Percentiles rank a stretch among this genome's conserved stretches.
phyloP scores from a whole-genome alignment of 2,797 vertebrate species.

The Myotis vivesi region DNA sequence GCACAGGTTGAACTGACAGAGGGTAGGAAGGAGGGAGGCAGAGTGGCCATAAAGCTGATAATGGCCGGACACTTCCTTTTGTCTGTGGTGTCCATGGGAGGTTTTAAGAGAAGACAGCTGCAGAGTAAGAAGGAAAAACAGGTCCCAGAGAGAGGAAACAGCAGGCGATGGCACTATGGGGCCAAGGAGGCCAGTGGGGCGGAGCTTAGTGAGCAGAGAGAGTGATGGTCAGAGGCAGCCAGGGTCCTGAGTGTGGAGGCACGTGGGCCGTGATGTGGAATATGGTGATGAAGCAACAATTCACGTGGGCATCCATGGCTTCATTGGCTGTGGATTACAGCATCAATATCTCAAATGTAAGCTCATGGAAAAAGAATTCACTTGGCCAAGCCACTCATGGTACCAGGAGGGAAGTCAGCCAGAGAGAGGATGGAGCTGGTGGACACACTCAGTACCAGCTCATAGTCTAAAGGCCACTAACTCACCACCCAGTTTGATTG shows the following conservation, averaged over 20 bases:
- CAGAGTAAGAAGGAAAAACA: background rate
- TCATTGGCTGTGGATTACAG: too few relatives aligned
- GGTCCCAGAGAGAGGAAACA: background rate
- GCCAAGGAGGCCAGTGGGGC: background rate
- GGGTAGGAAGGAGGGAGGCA: background rate
- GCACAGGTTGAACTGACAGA: rapidly evolving
- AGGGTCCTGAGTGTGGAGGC: too few relatives aligned
- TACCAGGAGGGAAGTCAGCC: background rate
- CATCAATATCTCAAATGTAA: background rate
- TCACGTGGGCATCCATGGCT: rapidly evolving
- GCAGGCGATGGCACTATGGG: rapidly evolving
- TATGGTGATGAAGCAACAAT: rapidly evolving
- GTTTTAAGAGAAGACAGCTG: background rate
- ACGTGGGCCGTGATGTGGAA: rapidly evolving
- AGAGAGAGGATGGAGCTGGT: background rate
- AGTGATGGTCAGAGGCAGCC: background rate
- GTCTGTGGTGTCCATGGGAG: background rate
- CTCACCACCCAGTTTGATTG: background rate
- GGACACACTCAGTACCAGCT: background rate
- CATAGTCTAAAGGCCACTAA: background rate
- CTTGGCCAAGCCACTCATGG: background rate
- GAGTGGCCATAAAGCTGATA: rapidly evolving
- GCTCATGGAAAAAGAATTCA: background rate
- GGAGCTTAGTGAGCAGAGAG: rapidly evolving
- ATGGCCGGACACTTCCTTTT: background rate